Base-by-base conservation (phyloP, 2,113 vertebrate genomes). In the Pollachius pollachius region DNA sequence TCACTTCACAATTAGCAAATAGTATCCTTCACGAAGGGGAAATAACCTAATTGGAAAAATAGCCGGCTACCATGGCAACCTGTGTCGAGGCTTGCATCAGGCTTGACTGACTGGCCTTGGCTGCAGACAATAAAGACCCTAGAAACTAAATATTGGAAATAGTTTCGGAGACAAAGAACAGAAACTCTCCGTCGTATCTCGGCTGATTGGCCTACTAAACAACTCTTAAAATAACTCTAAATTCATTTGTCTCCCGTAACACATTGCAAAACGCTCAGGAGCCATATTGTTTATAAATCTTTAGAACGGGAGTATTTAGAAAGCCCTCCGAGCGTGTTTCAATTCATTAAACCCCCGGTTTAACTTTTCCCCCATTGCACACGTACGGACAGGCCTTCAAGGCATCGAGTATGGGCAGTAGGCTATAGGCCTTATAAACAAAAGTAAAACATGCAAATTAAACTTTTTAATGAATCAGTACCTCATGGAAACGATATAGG, bases 81-180 rank as follows among this genome's bases (percentile, higher is more conserved):
- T 80, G 70, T 83, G 75, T 77, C 58, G 69, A 75, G 81, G 74
- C 85, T 84, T 77, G 65, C 57, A 64, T 67, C 57, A 78, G 68
- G 72, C 64, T 76, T 27, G 58, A 74, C 73, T 62, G 19, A 65
- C 64, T 21, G 70, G 77, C 65, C 58, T 76, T 80, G 54, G 81
- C 82, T 85, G 69, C 67, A 79, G 85, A 82, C 69, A 65, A 72
- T 59, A 73, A 41, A 67, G 65, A 62, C 68, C 64, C 65, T 73
- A 74, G 78, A 80, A 85, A 83, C 67, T 73, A 69, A 79, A 73
- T 64, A 71, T 72, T 34, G 75, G 84, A 85, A 81, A 87, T 70
- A 76, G 64, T 66, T 79, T 54, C 48, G 74, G 77, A 76, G 62
- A 61, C 76, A 19, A 67, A 71, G 54, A 21, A 5, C 62, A 63